A percentile compares a stretch with the other conserved stretches of the same genome.
Evolutionary conservation across 2,113 vertebrate species (phyloP).

Genomic region (Mesocricetus auratus): DNA sequence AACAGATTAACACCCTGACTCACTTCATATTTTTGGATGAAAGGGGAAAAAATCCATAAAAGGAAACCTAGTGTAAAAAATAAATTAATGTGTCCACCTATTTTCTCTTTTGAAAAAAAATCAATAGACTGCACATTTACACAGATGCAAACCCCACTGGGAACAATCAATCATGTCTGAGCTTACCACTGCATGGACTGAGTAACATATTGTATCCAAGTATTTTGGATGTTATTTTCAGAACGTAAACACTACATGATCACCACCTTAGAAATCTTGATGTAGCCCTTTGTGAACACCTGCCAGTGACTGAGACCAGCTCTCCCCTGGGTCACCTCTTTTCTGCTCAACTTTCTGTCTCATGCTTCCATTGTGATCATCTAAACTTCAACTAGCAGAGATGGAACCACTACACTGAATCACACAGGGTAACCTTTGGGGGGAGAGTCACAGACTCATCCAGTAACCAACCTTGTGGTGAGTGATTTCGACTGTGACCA

Average conservation of each 20-base stretch:
- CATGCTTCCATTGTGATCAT: neutral
- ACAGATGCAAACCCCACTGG: neutral
- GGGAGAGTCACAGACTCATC: neutral
- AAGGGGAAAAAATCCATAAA: slow-evolving; percentile 3
- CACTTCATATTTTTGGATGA: slow-evolving; percentile 40
- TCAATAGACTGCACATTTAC: slow-evolving; percentile 31
- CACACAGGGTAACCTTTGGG: neutral
- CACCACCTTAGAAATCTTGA: neutral
- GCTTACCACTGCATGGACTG: slow-evolving; percentile 49
- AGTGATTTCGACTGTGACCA: neutral
- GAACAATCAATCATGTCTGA: slow-evolving; percentile 1
- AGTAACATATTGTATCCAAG: slow-evolving; percentile 44
- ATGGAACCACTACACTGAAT: neutral
- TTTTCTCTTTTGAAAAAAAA: slow-evolving; percentile 45
- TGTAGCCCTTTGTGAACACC: neutral
- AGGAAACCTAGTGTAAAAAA: slow-evolving; percentile 55
- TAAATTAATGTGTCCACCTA: slow-evolving; percentile 67
- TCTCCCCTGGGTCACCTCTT: neutral
- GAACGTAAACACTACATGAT: neutral
- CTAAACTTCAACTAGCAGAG: neutral
- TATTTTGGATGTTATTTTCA: slow-evolving; percentile 47
- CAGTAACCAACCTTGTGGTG: neutral
- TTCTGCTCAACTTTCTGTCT: slow-evolving; percentile 9
- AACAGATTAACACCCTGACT: slow-evolving; percentile 58
- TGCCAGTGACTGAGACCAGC: neutral